These are phyloP conservation scores for Lochmaea capreae DNA, from an alignment of 2,888 invertebrate genomes.

Conservation along the genomic window DNA sequence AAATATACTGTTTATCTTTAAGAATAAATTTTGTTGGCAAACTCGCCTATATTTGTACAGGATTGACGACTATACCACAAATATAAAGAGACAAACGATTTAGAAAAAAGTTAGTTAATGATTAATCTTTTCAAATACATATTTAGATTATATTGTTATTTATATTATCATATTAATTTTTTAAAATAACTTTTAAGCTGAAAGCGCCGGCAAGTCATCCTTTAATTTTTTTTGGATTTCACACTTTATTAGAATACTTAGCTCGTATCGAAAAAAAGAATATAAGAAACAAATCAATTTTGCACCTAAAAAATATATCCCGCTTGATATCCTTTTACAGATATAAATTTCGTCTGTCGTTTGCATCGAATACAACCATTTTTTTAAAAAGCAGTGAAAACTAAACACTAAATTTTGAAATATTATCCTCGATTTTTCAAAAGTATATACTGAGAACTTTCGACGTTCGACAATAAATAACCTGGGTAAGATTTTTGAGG, in stretches of 20 bases:
- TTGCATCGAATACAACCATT: constrained; percentile 15
- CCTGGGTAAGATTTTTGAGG: constrained; percentile 1
- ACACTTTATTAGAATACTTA: background rate
- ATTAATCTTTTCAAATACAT: too few relatives aligned
- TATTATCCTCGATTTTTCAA: constrained; percentile 13
- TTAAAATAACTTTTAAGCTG: too few relatives aligned
- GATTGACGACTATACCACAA: background rate
- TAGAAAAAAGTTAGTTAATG: too few relatives aligned
- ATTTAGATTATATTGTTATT: too few relatives aligned
- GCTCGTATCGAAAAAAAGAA: background rate
- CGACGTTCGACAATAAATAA: constrained; percentile 30
- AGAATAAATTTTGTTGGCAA: background rate
- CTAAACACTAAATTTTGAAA: constrained; percentile 28
- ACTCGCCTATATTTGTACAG: background rate
- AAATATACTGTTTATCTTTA: background rate
- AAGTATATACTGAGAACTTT: constrained; percentile 22
- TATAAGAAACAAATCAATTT: background rate
- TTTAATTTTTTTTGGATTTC: too few relatives aligned
- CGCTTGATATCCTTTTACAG: background rate
- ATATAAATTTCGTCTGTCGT: constrained; percentile 14
- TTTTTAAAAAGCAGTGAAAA: background rate
- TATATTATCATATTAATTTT: too few relatives aligned
- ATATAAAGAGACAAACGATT: too few relatives aligned
- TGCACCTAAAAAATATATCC: background rate
- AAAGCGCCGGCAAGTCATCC: too few relatives aligned